Conservation (phyloP, 2,797 vertebrate genomes). For the Pangasius macronema region DNA sequence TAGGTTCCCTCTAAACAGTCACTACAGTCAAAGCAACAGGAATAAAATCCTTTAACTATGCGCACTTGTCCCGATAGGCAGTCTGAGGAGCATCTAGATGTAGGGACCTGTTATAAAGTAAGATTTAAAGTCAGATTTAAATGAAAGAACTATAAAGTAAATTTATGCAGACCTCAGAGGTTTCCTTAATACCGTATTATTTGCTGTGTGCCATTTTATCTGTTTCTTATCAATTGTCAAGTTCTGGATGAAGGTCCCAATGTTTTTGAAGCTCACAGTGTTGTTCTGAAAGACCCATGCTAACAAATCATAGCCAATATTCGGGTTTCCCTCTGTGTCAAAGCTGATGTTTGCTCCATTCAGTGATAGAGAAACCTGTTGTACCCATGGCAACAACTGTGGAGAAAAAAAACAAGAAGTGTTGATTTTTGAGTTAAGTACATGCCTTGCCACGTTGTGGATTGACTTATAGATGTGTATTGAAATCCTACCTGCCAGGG, state of each 20-base stretch:
- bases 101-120: conserved; percentile 73
- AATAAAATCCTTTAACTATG: conserved; percentile 84
- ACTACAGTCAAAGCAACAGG: conserved; percentile 91
- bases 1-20: conserved; percentile 83
- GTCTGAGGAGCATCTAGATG: conserved; percentile 79
- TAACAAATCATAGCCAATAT: conserved; percentile 75
- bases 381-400: conserved; percentile 81
- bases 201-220: conserved; percentile 72
- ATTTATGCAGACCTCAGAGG: neutral
- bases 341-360: conserved; percentile 70
- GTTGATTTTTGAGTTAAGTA: neutral
- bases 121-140: neutral
- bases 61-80: conserved; percentile 82
- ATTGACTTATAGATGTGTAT: neutral
- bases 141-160: neutral
- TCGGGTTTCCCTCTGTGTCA: conserved; percentile 74
- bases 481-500: conserved; percentile 82
- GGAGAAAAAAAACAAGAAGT: neutral
- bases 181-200: conserved; percentile 62
- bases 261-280: conserved; percentile 36
- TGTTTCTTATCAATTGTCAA: conserved; percentile 61
- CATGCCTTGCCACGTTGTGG: neutral
- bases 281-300: conserved; percentile 75
- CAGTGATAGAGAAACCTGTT: conserved; percentile 67
- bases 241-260: conserved; percentile 69